Conservation (phyloP, 1,140 invertebrate genomes). For the Solen grandis region DNA sequence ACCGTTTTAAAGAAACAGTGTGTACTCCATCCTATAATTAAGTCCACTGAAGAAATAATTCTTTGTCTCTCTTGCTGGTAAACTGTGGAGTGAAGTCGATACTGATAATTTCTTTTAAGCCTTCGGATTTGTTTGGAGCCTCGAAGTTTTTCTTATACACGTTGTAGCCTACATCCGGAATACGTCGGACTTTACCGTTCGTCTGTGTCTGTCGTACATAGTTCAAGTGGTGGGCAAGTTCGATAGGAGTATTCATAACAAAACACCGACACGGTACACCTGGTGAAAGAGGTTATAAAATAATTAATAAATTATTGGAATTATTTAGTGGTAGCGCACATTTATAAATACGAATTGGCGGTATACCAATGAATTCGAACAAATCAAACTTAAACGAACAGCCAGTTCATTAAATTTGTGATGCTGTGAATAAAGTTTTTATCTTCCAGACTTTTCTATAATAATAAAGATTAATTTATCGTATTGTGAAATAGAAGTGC, state of each 20-base stretch:
- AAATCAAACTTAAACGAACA: too few relatives aligned
- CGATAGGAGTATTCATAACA: slow-evolving; percentile 86
- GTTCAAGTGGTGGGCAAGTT: slow-evolving; percentile 93
- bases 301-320: too few relatives aligned
- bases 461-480: too few relatives aligned
- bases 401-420: too few relatives aligned
- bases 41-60: slow-evolving; percentile 83
- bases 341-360: too few relatives aligned
- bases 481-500: too few relatives aligned
- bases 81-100: slow-evolving; percentile 91
- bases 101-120: slow-evolving; percentile 89
- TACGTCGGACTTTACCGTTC: slow-evolving; percentile 83
- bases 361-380: too few relatives aligned
- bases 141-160: slow-evolving; percentile 89
- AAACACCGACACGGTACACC: slow-evolving; percentile 90
- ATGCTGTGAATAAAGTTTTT: too few relatives aligned
- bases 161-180: slow-evolving; percentile 88
- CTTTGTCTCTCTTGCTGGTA: slow-evolving; percentile 85
- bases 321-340: too few relatives aligned
- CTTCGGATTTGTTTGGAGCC: slow-evolving; percentile 88
- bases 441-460: too few relatives aligned
- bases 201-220: slow-evolving; percentile 88
- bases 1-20: too few relatives aligned
- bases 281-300: slow-evolving; percentile 52
- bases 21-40: too few relatives aligned